Evolutionary conservation across 53 echinoderm and acorn worm genomes (phyloP).

Genomic region (Zoroaster sp.): DNA sequence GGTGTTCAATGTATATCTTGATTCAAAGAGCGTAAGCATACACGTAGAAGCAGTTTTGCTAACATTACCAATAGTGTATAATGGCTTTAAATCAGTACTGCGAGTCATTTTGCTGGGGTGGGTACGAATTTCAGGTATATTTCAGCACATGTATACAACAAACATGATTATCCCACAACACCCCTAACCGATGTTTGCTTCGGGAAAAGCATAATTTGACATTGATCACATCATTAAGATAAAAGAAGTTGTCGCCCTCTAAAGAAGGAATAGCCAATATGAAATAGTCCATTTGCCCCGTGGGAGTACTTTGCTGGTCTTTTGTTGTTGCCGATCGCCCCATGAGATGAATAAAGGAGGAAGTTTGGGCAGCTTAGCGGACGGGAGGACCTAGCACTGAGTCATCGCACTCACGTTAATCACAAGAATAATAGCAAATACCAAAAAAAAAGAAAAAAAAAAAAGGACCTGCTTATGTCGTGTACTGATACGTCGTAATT

Average conservation of each 20-base stretch:
- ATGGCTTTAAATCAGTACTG: too few species aligned
- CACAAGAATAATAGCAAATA: conserved; percentile 34
- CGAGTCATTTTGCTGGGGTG: too few species aligned
- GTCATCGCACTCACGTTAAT: conserved; percentile 56
- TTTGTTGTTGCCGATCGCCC: conserved; percentile 53
- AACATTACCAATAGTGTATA: too few species aligned
- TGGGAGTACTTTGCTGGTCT: conserved; percentile 41
- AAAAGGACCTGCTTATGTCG: background rate
- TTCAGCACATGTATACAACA: background rate
- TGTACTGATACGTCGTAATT: conserved; percentile 23
- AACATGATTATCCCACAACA: background rate
- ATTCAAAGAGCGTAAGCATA: too few species aligned
- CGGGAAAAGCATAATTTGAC: background rate
- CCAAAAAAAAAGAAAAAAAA: background rate
- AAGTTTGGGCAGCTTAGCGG: conserved; percentile 50
- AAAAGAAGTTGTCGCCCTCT: background rate
- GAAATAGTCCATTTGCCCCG: conserved; percentile 10
- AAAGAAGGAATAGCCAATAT: conserved; percentile 1
- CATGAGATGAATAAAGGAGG: conserved; percentile 2
- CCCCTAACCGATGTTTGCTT: background rate
- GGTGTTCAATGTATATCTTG: too few species aligned
- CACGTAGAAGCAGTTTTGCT: too few species aligned
- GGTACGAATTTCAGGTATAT: too few species aligned
- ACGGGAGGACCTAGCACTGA: conserved; percentile 6
- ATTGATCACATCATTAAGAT: conserved; percentile 6